Evolutionary conservation across 2,113 vertebrate species (phyloP).

Genomic region (Tinamus guttatus): DNA sequence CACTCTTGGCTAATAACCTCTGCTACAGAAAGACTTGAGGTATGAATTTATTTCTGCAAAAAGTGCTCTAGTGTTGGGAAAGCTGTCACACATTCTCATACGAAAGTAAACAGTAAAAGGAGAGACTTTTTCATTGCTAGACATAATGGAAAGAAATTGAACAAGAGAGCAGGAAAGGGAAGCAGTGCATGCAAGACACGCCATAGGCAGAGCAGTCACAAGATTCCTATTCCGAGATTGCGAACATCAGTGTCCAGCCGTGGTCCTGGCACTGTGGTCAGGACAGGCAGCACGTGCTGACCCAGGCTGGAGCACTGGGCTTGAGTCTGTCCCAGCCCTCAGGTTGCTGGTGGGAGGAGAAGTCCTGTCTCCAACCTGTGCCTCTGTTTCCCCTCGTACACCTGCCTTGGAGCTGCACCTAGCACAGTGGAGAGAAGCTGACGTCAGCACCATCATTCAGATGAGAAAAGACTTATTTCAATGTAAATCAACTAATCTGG

Average conservation of each 20-base stretch:
- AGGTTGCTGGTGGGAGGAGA: not conserved
- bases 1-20: constrained; percentile 37
- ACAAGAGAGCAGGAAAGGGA: not conserved
- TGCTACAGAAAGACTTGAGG: constrained; percentile 10
- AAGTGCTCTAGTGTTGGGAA: not conserved
- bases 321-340: not conserved
- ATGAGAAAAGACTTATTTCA: not conserved
- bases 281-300: not conserved
- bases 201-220: not conserved
- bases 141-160: not conserved
- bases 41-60: constrained; percentile 8
- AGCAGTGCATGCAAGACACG: not conserved
- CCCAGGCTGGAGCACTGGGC: no score
- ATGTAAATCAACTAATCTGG: not conserved
- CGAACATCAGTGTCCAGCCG: not conserved
- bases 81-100: not conserved
- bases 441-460: not conserved
- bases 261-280: no score
- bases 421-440: not conserved
- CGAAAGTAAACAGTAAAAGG: not conserved
- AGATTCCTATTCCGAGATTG: not conserved
- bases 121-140: not conserved
- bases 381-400: not conserved
- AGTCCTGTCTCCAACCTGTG: fast-evolving
- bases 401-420: not conserved